Conservation (phyloP, 2,797 vertebrate genomes). For the Sus cebifrons region DNA sequence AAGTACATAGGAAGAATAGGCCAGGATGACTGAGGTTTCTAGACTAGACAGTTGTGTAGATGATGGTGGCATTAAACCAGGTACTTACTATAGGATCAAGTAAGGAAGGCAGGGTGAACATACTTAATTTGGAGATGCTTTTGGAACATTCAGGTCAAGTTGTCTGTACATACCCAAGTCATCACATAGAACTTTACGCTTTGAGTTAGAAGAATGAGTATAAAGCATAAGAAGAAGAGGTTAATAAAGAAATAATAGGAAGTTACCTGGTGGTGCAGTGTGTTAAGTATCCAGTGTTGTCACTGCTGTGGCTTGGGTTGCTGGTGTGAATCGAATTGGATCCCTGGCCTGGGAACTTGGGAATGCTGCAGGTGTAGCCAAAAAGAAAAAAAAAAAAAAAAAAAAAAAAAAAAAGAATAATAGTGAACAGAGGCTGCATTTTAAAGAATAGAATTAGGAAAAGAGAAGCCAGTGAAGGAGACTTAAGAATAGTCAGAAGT, state of each 20-base stretch:
- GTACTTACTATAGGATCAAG: background rate
- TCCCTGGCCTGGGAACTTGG: too few relatives aligned
- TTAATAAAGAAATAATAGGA: background rate
- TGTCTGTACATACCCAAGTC: background rate
- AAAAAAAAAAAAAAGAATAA: background rate
- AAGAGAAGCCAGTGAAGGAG: conserved; percentile 35
- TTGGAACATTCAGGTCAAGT: background rate
- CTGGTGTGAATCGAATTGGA: too few relatives aligned
- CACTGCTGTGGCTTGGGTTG: too few relatives aligned
- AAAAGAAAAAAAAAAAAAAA: too few relatives aligned
- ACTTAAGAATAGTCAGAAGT: conserved; percentile 9
- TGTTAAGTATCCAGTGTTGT: too few relatives aligned
- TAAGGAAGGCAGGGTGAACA: background rate
- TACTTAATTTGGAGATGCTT: background rate
- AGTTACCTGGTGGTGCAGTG: too few relatives aligned
- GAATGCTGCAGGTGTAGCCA: too few relatives aligned
- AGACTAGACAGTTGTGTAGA: background rate
- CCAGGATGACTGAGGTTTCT: background rate
- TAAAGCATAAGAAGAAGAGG: conserved; percentile 14
- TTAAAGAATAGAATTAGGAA: conserved; percentile 9
- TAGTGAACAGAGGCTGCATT: conserved; percentile 15
- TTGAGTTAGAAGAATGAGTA: conserved; percentile 30
- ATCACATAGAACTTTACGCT: conserved; percentile 11
- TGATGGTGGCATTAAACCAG: background rate
- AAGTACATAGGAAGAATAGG: conserved; percentile 3